Percentiles rank a stretch among this genome's conserved stretches.
phyloP scores from a whole-genome alignment of 2,113 vertebrate genomes.

The cattle (Bos taurus) region ARS-UCD2.0 NC_037339.1:4140501-4141000 shows the following conservation, averaged over 20 bases:
- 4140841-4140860: background rate
- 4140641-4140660: background rate
- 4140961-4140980: background rate
- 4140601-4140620: background rate
- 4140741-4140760: background rate
- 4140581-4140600: background rate
- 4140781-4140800: background rate
- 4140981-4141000: background rate
- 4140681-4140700: background rate
- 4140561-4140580: background rate
- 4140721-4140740: background rate
- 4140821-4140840: background rate
- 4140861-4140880: background rate
- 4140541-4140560: background rate
- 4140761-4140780: background rate
- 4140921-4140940: background rate
- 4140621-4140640: background rate
- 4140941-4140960: background rate
- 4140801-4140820: background rate
- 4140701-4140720: background rate
- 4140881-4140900: background rate
- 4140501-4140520: background rate
- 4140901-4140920: conserved; percentile 24
- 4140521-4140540: background rate
- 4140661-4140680: background rate